phyloP scores from a whole-genome alignment of 2,797 vertebrate genomes.

The Scolopax rusticola region DNA sequence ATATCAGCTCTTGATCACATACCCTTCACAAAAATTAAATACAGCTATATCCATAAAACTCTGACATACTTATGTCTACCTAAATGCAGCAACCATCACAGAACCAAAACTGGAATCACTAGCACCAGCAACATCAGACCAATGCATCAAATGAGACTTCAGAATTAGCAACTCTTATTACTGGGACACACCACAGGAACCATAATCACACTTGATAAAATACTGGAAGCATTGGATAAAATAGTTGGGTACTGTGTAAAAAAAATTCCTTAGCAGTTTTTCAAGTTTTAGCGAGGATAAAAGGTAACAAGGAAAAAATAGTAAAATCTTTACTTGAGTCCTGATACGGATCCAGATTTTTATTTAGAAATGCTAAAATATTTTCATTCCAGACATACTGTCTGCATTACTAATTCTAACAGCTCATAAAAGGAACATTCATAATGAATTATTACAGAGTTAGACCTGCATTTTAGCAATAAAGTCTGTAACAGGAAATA shows the following conservation, averaged over 20 bases:
- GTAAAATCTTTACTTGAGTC: background rate
- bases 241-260: background rate
- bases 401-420: conserved; percentile 27
- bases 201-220: background rate
- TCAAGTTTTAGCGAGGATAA: background rate
- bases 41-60: background rate
- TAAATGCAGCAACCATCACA: background rate
- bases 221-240: background rate
- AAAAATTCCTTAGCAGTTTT: background rate
- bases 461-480: conserved; percentile 37
- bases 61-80: background rate
- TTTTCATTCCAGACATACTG: conserved; percentile 17
- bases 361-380: conserved; percentile 14
- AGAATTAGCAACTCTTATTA: background rate
- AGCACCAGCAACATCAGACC: background rate
- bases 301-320: background rate
- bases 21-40: background rate
- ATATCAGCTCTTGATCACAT: background rate
- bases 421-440: conserved; percentile 46
- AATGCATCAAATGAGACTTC: background rate
- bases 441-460: conserved; percentile 46
- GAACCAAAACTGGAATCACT: background rate
- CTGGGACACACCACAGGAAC: background rate
- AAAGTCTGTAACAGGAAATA: conserved; percentile 42
- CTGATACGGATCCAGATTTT: background rate